Percentiles rank a stretch among this genome's conserved stretches.
phyloP scores from a whole-genome alignment of 2,797 vertebrate species.

The Clarias pachynema region DNA sequence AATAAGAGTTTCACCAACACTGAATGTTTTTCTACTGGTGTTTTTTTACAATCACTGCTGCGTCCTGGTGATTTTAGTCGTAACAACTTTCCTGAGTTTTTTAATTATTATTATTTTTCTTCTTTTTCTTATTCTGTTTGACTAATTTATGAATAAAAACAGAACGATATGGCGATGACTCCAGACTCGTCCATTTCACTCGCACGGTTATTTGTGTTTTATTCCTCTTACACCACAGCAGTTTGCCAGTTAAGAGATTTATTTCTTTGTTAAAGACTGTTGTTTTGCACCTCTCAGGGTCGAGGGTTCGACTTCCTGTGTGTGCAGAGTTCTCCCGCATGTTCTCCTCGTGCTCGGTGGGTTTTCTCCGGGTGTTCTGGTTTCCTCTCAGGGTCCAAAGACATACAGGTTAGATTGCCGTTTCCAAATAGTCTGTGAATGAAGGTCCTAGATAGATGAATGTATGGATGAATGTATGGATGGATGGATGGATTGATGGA shows the following conservation, averaged over 20 bases:
- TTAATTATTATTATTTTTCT: slow-evolving; percentile 54
- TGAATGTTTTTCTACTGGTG: slow-evolving; percentile 16
- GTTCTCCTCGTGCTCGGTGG: too few relatives aligned
- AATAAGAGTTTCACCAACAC: background rate
- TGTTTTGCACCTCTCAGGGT: too few relatives aligned
- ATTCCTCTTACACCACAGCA: background rate
- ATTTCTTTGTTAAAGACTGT: background rate
- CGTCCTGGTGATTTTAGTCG: background rate
- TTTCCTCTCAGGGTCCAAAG: background rate
- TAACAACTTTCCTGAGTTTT: slow-evolving; percentile 45
- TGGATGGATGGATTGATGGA: too few relatives aligned
- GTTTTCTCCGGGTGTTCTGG: too few relatives aligned
- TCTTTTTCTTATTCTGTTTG: slow-evolving; percentile 61
- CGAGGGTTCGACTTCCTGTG: too few relatives aligned
- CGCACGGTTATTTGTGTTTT: slow-evolving; percentile 3
- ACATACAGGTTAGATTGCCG: too few relatives aligned
- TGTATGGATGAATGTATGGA: too few relatives aligned
- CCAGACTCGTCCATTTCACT: slow-evolving; percentile 50
- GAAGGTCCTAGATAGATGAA: too few relatives aligned
- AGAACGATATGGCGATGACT: slow-evolving; percentile 55
- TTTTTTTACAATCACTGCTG: background rate
- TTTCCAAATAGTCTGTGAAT: too few relatives aligned
- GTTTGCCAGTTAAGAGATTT: background rate
- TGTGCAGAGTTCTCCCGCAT: too few relatives aligned
- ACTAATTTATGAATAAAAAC: slow-evolving; percentile 75